phyloP scores from a whole-genome alignment of 2,888 invertebrate genomes.

The Epirrhoe tristata region DNA sequence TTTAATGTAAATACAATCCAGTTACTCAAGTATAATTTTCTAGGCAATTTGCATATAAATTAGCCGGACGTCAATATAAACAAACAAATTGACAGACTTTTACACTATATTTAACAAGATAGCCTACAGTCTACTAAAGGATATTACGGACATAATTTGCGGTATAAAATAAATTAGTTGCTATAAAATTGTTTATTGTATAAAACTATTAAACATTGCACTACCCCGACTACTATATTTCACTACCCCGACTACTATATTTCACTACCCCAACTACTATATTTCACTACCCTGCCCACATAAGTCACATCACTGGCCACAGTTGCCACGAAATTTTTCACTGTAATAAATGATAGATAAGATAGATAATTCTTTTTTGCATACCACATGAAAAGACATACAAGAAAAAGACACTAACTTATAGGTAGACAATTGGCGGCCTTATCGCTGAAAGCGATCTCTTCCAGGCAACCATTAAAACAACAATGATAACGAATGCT shows the following conservation, averaged over 20 bases:
- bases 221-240: neutral
- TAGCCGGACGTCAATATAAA: constrained; percentile 15
- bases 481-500: neutral
- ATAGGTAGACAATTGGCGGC: too few relatives aligned
- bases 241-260: neutral
- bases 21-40: constrained; percentile 21
- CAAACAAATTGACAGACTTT: constrained; percentile 17
- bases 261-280: neutral
- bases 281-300: constrained; percentile 3
- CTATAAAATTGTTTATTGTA: neutral
- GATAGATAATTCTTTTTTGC: too few relatives aligned
- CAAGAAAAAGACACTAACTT: too few relatives aligned
- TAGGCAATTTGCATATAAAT: constrained; percentile 22
- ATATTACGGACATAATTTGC: neutral
- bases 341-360: neutral
- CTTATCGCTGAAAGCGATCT: too few relatives aligned
- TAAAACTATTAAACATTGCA: neutral
- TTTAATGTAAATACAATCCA: constrained; percentile 21
- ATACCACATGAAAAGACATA: too few relatives aligned
- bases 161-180: neutral
- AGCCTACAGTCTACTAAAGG: constrained; percentile 5
- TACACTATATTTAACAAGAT: constrained; percentile 8
- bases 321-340: neutral
- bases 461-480: too few relatives aligned
- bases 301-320: neutral